A percentile compares a stretch with the other conserved stretches of the same genome.
Evolutionary conservation across 2,888 invertebrate genomes (phyloP).

Genomic region (Drosophila atroscutellata): DNA sequence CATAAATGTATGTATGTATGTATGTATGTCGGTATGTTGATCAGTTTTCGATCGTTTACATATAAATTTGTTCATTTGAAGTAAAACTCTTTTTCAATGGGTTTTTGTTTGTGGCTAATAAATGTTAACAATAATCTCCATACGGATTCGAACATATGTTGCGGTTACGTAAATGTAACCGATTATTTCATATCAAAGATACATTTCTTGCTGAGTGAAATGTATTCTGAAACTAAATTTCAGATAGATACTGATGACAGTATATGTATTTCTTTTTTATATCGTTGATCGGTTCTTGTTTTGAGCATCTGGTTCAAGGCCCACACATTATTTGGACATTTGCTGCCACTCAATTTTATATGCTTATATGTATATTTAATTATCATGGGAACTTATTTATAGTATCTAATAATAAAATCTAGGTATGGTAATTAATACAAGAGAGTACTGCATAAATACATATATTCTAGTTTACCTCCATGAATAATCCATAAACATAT

Average conservation of each 20-base stretch:
- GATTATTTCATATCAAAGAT: not conserved
- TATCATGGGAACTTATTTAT: too few relatives aligned
- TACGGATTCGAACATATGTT: constrained; percentile 18
- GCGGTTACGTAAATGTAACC: not conserved
- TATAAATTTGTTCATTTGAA: constrained; percentile 61
- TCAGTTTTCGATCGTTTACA: constrained; percentile 66
- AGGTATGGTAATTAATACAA: too few relatives aligned
- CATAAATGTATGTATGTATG: constrained; percentile 4
- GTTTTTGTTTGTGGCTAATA: constrained; percentile 9
- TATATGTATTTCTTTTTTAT: too few relatives aligned
- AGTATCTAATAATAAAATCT: too few relatives aligned
- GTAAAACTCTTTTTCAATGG: constrained; percentile 11
- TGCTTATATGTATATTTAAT: too few relatives aligned
- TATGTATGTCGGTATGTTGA: constrained; percentile 49
- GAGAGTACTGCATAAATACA: too few relatives aligned
- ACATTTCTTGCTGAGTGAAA: not conserved
- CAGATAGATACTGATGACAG: not conserved
- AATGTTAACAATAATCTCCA: constrained; percentile 30
- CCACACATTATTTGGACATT: too few relatives aligned
- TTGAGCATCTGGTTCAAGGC: too few relatives aligned
- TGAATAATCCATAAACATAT: too few relatives aligned
- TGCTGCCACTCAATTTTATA: too few relatives aligned
- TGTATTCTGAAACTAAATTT: not conserved
- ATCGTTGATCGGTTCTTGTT: too few relatives aligned
- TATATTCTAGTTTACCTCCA: too few relatives aligned